Conservation (phyloP, 2,888 invertebrate genomes). For the Diaperis boleti region DNA sequence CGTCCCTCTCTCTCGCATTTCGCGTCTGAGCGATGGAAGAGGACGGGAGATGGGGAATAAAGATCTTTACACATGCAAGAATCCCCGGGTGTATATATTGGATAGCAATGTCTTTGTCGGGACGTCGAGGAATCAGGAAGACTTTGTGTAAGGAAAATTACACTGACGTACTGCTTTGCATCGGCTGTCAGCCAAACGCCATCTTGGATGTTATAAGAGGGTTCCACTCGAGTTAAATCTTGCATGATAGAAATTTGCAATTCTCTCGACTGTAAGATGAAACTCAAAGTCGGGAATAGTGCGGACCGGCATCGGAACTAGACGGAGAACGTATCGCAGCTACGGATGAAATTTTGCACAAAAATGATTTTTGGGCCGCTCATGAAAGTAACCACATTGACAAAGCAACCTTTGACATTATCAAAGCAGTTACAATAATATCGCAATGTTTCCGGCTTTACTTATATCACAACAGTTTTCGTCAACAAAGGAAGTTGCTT, state of each 20-base stretch:
- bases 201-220: constrained; percentile 53
- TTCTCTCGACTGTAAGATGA: constrained; percentile 55
- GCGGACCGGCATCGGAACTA: neutral
- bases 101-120: constrained; percentile 29
- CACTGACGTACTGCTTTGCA: constrained; percentile 34
- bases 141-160: constrained; percentile 31
- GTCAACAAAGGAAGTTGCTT: too few species aligned
- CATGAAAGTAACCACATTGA: neutral
- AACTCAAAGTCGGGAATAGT: constrained; percentile 48
- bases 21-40: neutral
- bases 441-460: too few species aligned
- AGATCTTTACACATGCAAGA: constrained; percentile 18
- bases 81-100: constrained; percentile 20
- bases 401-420: too few species aligned
- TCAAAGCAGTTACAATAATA: too few species aligned
- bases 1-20: neutral
- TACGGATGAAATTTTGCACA: too few species aligned
- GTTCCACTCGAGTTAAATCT: constrained; percentile 53
- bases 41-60: constrained; percentile 9
- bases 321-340: too few species aligned
- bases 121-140: constrained; percentile 31
- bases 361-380: too few species aligned
- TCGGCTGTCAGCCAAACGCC: constrained; percentile 47
- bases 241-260: constrained; percentile 58
- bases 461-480: too few species aligned